These are phyloP conservation scores for Leucophenga varia DNA, from an alignment of 1,140 invertebrate genomes.

Conservation along the genomic window DNA sequence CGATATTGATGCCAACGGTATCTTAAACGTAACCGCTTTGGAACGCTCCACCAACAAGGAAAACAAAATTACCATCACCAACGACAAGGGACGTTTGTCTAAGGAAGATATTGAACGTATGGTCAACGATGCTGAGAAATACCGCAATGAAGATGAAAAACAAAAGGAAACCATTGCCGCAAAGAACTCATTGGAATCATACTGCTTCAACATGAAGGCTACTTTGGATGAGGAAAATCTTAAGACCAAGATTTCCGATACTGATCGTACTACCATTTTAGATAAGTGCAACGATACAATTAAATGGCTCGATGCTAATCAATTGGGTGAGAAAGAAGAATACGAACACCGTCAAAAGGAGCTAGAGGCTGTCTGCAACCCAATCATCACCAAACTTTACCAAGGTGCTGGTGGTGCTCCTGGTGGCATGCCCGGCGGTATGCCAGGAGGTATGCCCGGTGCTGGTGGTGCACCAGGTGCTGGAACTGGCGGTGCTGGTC, in stretches of 20 bases:
- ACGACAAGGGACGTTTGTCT: constrained; percentile 94
- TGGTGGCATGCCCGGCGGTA: constrained; percentile 64
- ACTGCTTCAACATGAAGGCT: constrained; percentile 97
- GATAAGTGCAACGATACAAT: constrained; percentile 94
- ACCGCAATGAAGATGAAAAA: constrained; percentile 87
- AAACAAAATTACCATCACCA: constrained; percentile 98
- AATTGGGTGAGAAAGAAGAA: constrained; percentile 89
- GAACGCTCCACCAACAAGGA: constrained; percentile 94
- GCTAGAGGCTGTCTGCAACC: constrained; percentile 80
- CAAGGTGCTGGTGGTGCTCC: constrained; percentile 71
- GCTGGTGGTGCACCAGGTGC: constrained; percentile 62
- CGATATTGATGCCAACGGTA: constrained; percentile 88
- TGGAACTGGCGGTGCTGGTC: constrained; percentile 70
- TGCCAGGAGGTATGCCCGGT: constrained; percentile 60
- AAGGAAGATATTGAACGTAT: constrained; percentile 98
- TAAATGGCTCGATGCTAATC: constrained; percentile 92
- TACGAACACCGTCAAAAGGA: constrained; percentile 92
- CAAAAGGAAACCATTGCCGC: constrained; percentile 84
- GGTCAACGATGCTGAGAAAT: constrained; percentile 96
- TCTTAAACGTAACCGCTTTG: constrained; percentile 83
- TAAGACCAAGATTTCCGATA: constrained; percentile 85
- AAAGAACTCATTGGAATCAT: constrained; percentile 91
- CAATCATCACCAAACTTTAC: constrained; percentile 84
- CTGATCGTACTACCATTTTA: constrained; percentile 82
- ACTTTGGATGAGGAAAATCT: constrained; percentile 88